Conservation (phyloP, 2,797 vertebrate species). For the Darevskia nairensis region DNA sequence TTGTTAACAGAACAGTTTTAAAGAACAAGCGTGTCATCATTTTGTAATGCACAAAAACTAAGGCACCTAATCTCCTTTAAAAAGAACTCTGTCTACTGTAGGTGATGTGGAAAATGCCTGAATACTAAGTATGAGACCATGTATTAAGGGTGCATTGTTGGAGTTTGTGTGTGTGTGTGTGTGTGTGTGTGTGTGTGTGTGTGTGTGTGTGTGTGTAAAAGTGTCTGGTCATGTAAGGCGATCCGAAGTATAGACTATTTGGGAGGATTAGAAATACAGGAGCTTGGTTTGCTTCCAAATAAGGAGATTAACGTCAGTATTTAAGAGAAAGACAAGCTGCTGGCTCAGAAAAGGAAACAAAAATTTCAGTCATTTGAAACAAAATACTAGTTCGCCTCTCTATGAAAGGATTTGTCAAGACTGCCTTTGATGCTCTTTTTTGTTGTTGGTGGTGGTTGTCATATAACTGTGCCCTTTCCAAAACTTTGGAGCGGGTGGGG, state of each 20-base stretch:
- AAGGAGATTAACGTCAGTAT: slow-evolving; percentile 64
- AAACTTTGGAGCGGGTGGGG: background rate
- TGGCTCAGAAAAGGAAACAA: slow-evolving; percentile 32
- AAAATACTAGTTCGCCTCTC: slow-evolving; percentile 44
- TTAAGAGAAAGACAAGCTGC: slow-evolving; percentile 47
- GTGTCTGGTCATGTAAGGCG: slow-evolving; percentile 59
- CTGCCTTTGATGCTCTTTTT: background rate
- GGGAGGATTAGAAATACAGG: slow-evolving; percentile 61
- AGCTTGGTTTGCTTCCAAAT: slow-evolving; percentile 60
- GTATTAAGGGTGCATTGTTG: slow-evolving; percentile 13
- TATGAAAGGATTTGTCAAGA: slow-evolving; percentile 42
- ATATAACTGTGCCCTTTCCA: background rate
- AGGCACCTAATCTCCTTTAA: slow-evolving; percentile 44
- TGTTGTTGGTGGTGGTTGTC: background rate
- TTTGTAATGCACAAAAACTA: slow-evolving; percentile 40
- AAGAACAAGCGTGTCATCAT: background rate
- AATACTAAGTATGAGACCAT: slow-evolving; percentile 46
- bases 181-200: slow-evolving; percentile 39
- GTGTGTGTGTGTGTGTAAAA: slow-evolving; percentile 39
- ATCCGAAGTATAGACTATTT: slow-evolving; percentile 59
- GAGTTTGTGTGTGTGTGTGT: too few relatives aligned
- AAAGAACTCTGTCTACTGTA: slow-evolving; percentile 56
- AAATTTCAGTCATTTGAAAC: slow-evolving; percentile 55
- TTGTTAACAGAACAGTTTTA: background rate
- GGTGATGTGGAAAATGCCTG: slow-evolving; percentile 60